Base-by-base conservation (phyloP, 2,113 vertebrate genomes). In the Rhinopithecus roxellana region DNA sequence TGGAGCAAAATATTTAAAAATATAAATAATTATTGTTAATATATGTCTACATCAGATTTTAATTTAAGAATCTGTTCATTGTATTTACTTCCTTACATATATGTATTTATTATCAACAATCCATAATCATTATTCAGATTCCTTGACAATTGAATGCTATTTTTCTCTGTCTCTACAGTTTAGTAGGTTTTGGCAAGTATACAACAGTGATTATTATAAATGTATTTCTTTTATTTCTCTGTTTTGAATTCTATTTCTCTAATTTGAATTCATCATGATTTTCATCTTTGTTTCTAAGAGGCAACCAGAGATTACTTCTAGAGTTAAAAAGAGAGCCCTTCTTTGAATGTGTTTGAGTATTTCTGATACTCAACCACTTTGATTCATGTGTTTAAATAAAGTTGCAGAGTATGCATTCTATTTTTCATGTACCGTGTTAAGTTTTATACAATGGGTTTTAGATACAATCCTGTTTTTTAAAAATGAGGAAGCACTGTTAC, bases 281-380 rank as follows among this genome's bases (percentile, higher is more conserved):
- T 97, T 95, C 14, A 52, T 14, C 43, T 88, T 94, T 93, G 32
- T 87, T 94, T 89, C 52, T 93, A 87, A 84, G 74, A 86, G n/a
- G 59, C 67, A 93, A 57, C 11, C 2, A 77, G 70, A 95, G 3
- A 16, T 43, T 92, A 67, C 35, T 8, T 35, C 25, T 8, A 83
- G 72, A 93, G 57, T 88, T 96, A 61, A 80, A 90, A 95, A 57
- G 22, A 72, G 50, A 93, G 30, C 16, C 59, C 17, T 67, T 17
- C 32, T 97, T 97, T 94, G 52, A 94, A 70, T 38, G 4, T 77
- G n/a, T 74, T 32, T 88, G 67, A 94, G 40, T 89, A 64, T 72
- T 93, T 93, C 55, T 93, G 61, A 82, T 90, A 57, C 30, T 88
- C 18, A 77, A 11, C 2, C 8, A 4, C 11, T 91, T 93, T 50